Evolutionary conservation across 2,797 vertebrate species (phyloP), one percentile per base, ranked within the genome.

Genomic region (Novumbra hubbsi): DNA sequence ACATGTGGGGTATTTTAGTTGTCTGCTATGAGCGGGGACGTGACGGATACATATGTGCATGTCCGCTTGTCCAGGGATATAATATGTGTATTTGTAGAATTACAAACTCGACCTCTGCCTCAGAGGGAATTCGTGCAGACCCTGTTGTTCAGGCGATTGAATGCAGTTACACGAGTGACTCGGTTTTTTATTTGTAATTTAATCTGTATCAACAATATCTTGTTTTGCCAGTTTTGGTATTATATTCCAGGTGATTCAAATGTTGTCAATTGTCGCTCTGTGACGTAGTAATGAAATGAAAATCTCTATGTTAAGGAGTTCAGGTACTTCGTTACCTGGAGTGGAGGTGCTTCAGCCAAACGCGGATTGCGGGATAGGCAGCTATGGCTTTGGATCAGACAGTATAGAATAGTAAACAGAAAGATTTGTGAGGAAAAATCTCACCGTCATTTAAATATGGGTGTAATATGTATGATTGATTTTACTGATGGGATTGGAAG

Each of bases 1-100:
- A 74, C 64, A 27, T 83, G 71, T 70, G 1, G 75, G 49, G 80
- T 71, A 76, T 80, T 70, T 76, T 80, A 82, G 76, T 77, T 72
- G 48, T 81, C 17, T 75, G 71, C 57, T 77, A 77, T 78, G 52
- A 80, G 70, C 81, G 72, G 74, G 71, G 76, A 65, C 17, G 34
- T 72, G 69, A 78, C 64, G 72, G 17, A 60, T 67, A n/a, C 34
- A 45, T 60, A 52, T 71, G 28, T 67, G 52, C 48, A 27, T 76
- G 27, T 76, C 24, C 67, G 49, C 38, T 8, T 41, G 62, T 63
- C n/a, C 16, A 41, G 7, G 16, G 16, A 12, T 14, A 4, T 64
- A 17, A 17, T 28, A 5, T 38, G 32, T 57, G 3, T n/a, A 49
- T 27, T 28, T 28, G 45, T 48, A 24, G 68, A 50, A 55, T 28